Percentiles rank a stretch among this genome's conserved stretches.
Conservation (phyloP, 2,113 vertebrate genomes). For the Pholis gunnellus region DNA sequence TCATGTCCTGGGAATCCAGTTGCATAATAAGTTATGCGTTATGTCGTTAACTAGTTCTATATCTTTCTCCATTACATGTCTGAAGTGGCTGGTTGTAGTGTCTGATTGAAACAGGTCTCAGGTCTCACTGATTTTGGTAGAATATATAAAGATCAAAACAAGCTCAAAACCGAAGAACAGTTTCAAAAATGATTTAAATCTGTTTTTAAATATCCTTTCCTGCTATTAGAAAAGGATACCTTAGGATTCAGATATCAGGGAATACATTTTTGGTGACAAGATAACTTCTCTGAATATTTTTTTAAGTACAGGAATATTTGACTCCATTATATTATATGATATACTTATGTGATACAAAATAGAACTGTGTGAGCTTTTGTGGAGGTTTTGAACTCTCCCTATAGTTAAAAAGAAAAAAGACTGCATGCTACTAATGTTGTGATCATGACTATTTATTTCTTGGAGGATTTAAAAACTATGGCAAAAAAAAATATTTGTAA, state of each 20-base stretch:
- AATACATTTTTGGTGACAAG: not conserved
- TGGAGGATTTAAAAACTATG: not conserved
- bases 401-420: not conserved
- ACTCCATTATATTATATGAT: not conserved
- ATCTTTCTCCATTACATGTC: constrained; percentile 7
- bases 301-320: not conserved
- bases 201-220: not conserved
- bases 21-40: constrained; percentile 11
- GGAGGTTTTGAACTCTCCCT: not conserved
- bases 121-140: not conserved
- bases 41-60: constrained; percentile 24
- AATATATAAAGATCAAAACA: not conserved
- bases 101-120: not conserved
- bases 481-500: not conserved
- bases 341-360: not conserved
- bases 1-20: not conserved
- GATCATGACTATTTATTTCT: not conserved
- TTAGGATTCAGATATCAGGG: not conserved
- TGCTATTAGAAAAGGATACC: not conserved
- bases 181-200: not conserved
- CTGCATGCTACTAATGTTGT: not conserved
- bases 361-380: not conserved
- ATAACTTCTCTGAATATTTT: not conserved
- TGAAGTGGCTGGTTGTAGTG: not conserved
- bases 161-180: not conserved